Evolutionary conservation across 2,888 invertebrate genomes (phyloP).

Genomic region (Drosophila bunnanda): DNA sequence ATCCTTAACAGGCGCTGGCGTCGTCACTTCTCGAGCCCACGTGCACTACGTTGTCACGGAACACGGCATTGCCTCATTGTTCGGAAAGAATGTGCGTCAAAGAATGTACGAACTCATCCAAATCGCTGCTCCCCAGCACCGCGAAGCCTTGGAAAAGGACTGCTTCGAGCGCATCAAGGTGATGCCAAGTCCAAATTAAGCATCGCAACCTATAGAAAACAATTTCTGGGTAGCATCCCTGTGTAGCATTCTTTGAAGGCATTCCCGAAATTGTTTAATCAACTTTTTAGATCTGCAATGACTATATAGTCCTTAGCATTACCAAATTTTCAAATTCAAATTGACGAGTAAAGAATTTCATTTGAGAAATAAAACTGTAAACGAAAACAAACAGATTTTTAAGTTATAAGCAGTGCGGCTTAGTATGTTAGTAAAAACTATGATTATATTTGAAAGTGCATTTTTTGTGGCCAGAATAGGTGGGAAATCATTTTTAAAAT

Average conservation of each 20-base stretch:
- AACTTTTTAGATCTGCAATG: conserved; percentile 40
- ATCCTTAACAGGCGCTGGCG: conserved; percentile 92
- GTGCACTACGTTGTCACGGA: conserved; percentile 97
- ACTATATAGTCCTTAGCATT: conserved; percentile 19
- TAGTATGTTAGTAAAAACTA: background rate
- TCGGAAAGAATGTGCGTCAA: conserved; percentile 95
- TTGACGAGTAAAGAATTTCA: conserved; percentile 13
- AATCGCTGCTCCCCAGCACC: conserved; percentile 95
- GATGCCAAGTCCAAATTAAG: conserved; percentile 87
- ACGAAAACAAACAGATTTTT: background rate
- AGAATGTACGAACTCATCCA: conserved; percentile 95
- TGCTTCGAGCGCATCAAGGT: conserved; percentile 93
- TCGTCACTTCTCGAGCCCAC: conserved; percentile 96
- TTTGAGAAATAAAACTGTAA: conserved; percentile 31
- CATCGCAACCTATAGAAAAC: conserved; percentile 16
- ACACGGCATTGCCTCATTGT: conserved; percentile 94
- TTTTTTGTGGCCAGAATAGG: background rate
- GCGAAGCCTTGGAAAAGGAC: conserved; percentile 92
- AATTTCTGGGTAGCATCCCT: conserved; percentile 20
- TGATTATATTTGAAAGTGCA: background rate
- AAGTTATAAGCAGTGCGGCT: background rate
- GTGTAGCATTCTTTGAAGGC: conserved; percentile 33
- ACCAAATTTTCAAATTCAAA: conserved; percentile 22
- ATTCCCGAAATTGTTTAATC: conserved; percentile 44
- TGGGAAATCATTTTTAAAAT: background rate